Percentiles rank a stretch among this genome's conserved stretches.
phyloP scores from a whole-genome alignment of 2,113 vertebrate genomes.

The Pontoporia blainvillei region DNA sequence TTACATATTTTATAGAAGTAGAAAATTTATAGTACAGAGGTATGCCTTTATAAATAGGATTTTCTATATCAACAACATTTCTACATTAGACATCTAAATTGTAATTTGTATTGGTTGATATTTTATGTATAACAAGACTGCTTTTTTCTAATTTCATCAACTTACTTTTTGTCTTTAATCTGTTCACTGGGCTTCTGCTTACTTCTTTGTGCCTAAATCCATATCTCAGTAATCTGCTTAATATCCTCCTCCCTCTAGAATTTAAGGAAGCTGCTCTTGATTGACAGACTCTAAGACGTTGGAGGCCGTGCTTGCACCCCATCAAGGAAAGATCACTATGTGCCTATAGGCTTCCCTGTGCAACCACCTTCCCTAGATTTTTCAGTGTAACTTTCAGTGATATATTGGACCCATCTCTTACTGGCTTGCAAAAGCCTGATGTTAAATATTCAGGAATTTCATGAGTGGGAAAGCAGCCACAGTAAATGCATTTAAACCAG shows the following conservation, averaged over 20 bases:
- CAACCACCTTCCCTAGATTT: background rate
- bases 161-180: background rate
- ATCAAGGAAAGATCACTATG: background rate
- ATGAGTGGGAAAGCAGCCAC: background rate
- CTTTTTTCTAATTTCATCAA: background rate
- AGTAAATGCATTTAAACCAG: background rate
- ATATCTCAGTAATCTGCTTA: background rate
- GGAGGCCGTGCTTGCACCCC: background rate
- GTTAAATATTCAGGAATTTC: conserved; percentile 5
- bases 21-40: background rate
- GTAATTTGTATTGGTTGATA: background rate
- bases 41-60: background rate
- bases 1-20: background rate
- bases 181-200: background rate
- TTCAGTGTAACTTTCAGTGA: background rate
- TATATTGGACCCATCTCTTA: background rate
- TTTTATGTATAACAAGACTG: background rate
- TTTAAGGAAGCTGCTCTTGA: background rate
- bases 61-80: background rate
- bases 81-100: background rate
- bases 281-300: background rate
- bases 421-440: background rate
- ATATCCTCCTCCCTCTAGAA: background rate
- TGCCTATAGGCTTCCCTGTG: background rate
- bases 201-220: background rate